Base-by-base conservation (phyloP, 2,113 vertebrate species). In the Budorcas taxicolor region DNA sequence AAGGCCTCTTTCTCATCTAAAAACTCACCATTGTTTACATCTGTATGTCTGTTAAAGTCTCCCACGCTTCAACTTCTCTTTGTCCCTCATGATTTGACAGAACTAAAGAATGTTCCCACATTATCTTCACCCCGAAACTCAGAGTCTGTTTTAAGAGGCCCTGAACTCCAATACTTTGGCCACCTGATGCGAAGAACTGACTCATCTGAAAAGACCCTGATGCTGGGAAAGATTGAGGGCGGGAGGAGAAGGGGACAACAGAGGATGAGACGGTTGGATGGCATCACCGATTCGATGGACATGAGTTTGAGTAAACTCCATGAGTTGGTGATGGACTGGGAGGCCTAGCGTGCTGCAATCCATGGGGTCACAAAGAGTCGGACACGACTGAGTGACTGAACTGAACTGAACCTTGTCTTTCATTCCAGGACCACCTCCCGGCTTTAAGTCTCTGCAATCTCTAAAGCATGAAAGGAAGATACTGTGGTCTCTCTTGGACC, bases 381-480 rank as follows among this genome's bases (percentile, higher is more conserved):
- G n/a, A 40, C 4, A 12, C 0, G 0, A 23, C n/a, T 40, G 67
- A 40, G 19, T 0, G 19, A 71, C 19, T 74, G 67, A 74, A 40
- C 67, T 40, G 67, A 71, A 40, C 67, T 36, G n/a, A 97, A 45
- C 50, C 81, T 83, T 29, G 45, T 23, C 84, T 74, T 85, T 52
- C 67, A 40, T 89, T 45, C 55, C 31, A 36, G 40, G 67, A 89
- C n/a, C 13, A 27, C 50, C 25, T 40, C 31, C 53, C 64, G 6
- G 3, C 45, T 74, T 53, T 64, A 71, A 53, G 36, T 53, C 50
- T 60, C 45, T 74, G 58, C 85, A 31, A 19, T 23, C 10, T 45
- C 40, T n/a, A 27, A 57, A 64, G 90, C n/a, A 31, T 76, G 93
- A 90, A 92, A 62, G 52, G 52, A 82, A 33, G 82, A 47, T 36